Evolutionary conservation across 2,888 invertebrate species (phyloP).

Genomic region (Zygogramma bicolorata): DNA sequence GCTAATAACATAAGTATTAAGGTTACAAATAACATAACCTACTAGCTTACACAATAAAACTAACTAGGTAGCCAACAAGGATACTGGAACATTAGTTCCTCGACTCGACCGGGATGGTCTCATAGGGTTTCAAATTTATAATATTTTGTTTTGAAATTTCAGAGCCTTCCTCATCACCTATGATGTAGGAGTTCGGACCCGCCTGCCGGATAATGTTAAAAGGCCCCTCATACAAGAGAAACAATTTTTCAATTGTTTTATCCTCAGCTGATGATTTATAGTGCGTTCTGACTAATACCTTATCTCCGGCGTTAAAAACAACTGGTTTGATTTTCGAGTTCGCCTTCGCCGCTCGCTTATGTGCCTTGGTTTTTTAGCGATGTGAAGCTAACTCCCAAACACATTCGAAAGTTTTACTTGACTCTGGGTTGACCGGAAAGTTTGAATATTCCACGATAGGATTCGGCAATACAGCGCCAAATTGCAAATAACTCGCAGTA

Average conservation of each 20-base stretch:
- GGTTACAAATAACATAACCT: no score
- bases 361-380: neutral
- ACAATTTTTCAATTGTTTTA: slow-evolving; percentile 13
- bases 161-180: neutral
- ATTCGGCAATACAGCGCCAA: no score
- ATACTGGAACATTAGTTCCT: no score
- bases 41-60: no score
- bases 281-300: slow-evolving; percentile 6
- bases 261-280: neutral
- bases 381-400: neutral
- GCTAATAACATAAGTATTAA: no score
- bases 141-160: slow-evolving; percentile 3
- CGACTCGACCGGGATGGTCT: neutral
- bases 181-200: neutral
- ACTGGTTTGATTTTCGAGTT: neutral
- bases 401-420: neutral
- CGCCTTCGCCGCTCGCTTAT: neutral
- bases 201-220: neutral
- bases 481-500: no score
- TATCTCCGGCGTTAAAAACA: neutral
- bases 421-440: neutral
- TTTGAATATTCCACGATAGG: neutral
- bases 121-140: slow-evolving; percentile 1
- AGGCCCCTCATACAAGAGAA: slow-evolving; percentile 18
- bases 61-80: no score